Base-by-base conservation (phyloP, 2,113 vertebrate species). In the Tenebrosternarchus preto region DNA sequence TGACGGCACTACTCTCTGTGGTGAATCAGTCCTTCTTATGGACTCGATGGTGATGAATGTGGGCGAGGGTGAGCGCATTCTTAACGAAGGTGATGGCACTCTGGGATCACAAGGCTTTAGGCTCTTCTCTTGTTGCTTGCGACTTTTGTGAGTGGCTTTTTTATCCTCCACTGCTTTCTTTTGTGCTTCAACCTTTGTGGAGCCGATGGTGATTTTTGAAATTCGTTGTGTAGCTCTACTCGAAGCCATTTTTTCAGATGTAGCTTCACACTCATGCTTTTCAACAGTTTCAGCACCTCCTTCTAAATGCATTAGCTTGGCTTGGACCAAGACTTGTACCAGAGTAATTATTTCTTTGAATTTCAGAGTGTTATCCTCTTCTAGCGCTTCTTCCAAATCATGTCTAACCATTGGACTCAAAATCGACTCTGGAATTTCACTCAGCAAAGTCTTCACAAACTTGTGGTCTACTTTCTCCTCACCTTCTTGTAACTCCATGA, bases 21-120 rank as follows among this genome's bases (percentile, higher is more conserved):
- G 90, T 0, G 92, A 92, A 63, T 94, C 92, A 2, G 90, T 90
- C 85, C 90, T 85, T 27, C 91, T 86, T 0, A 89, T 95, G 25
- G 95, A 97, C 72, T 96, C 95, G 1, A 96, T 96, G 27, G 93
- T 95, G 80, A 97, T 96, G 64, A 94, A 96, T 2, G 93, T 94
- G 11, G 96, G 95, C 0, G 96, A 97, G 0, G 94, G 93, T 0
- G 95, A 91, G 1, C 92, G 88, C 85, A 90, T 93, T 86, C 90
- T 94, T 43, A 95, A 85, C 19, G 80, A 89, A 0, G 94, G 93
- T 15, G 93, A 93, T 8, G 90, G 87, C 20, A 84, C 69, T 78
- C 88, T 92, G 24, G 84, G 82, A 27, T 93, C 91, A 0, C 86
- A 69, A 5, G 86, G 78, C 83, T 85, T 93, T 73, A 63, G 57